These are phyloP conservation scores for Drosophila infuscata DNA, from an alignment of 2,888 invertebrate species.

Conservation along the genomic window DNA sequence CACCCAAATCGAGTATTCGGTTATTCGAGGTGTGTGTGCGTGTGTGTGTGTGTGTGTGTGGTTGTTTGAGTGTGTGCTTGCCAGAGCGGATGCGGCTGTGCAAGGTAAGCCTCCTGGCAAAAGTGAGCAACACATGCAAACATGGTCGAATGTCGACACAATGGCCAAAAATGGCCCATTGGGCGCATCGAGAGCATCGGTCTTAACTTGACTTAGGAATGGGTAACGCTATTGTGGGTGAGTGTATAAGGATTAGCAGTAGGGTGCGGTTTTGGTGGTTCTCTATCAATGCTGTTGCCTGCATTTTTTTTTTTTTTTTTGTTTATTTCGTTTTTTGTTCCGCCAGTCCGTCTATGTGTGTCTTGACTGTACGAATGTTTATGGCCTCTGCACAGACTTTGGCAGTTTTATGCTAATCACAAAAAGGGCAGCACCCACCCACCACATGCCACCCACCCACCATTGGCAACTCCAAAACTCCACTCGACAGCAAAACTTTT, in stretches of 20 bases:
- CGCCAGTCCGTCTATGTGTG: slow-evolving; percentile 30
- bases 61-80: slow-evolving; percentile 18
- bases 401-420: slow-evolving; percentile 80
- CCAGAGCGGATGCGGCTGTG: slow-evolving; percentile 24
- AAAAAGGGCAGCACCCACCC: slow-evolving; percentile 60
- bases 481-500: slow-evolving; percentile 66
- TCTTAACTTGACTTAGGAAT: slow-evolving; percentile 15
- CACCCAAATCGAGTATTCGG: slow-evolving; percentile 9
- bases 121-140: slow-evolving; percentile 72
- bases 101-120: slow-evolving; percentile 63
- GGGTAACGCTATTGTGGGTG: not conserved
- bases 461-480: slow-evolving; percentile 17
- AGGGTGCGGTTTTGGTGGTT: slow-evolving; percentile 19
- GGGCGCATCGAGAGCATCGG: slow-evolving; percentile 59
- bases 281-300: slow-evolving; percentile 48
- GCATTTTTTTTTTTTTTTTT: slow-evolving; percentile 69
- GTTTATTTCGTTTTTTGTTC: slow-evolving; percentile 52
- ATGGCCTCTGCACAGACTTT: slow-evolving; percentile 69
- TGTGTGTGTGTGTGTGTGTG: slow-evolving; percentile 9
- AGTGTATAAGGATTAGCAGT: not conserved
- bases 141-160: slow-evolving; percentile 49
- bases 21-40: slow-evolving; percentile 6
- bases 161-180: slow-evolving; percentile 55
- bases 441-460: slow-evolving; percentile 25
- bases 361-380: slow-evolving; percentile 57